phyloP scores from a whole-genome alignment of 2,113 vertebrate species.

The Calonectris borealis region DNA sequence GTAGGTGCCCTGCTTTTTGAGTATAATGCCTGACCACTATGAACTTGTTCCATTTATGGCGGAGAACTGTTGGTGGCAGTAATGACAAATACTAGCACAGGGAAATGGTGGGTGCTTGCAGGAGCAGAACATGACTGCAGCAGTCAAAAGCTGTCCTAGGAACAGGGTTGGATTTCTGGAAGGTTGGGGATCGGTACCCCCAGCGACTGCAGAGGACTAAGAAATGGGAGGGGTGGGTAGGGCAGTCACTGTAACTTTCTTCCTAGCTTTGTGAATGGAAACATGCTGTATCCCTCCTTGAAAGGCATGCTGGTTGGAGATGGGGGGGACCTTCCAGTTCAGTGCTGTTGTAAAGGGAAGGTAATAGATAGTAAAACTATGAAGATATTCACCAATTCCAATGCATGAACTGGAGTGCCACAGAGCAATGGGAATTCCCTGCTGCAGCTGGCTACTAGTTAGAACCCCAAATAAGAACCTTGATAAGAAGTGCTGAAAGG shows the following conservation, averaged over 20 bases:
- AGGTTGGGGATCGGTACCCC: not conserved
- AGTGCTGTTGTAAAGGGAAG: not conserved
- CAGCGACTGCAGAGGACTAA: not conserved
- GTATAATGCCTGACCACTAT: not conserved
- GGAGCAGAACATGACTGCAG: not conserved
- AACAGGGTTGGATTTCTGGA: not conserved
- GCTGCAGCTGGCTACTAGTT: not conserved
- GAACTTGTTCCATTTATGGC: not conserved
- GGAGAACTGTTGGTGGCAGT: not conserved
- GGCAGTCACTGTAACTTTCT: not conserved
- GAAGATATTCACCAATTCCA: not conserved
- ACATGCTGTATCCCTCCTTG: not conserved
- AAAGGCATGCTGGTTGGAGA: not conserved
- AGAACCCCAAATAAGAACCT: not conserved
- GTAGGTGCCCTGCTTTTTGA: not conserved
- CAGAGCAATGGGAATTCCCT: not conserved
- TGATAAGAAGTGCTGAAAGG: not conserved
- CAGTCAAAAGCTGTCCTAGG: not conserved
- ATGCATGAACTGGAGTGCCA: not conserved
- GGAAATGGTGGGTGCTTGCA: not conserved
- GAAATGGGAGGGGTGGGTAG: not conserved
- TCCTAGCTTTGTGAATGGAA: not conserved
- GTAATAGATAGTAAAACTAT: not conserved
- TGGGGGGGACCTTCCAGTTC: not conserved
- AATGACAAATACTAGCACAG: not conserved